These are phyloP conservation scores for Dryobates pubescens DNA, from an alignment of 2,797 vertebrate genomes.

Conservation along the genomic window DNA sequence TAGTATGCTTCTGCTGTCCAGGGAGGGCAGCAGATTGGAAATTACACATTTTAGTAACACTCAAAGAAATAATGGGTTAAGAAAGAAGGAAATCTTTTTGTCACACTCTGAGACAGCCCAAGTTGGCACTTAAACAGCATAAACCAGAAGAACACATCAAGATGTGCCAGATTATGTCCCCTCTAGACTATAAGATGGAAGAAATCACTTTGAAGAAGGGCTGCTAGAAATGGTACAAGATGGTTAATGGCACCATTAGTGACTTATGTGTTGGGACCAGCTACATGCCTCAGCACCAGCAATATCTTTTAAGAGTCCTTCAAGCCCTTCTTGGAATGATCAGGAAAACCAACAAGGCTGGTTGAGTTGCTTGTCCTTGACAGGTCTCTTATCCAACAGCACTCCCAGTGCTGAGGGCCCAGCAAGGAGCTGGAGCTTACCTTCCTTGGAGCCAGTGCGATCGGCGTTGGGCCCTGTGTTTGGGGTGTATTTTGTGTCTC, in stretches of 20 bases:
- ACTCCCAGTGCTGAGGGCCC: background rate
- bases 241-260: background rate
- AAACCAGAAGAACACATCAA: background rate
- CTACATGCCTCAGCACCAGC: accelerated
- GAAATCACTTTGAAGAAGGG: background rate
- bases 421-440: constrained; percentile 54
- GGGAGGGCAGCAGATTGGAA: background rate
- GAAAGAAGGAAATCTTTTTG: background rate
- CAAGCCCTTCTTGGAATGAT: background rate
- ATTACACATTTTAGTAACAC: background rate
- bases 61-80: background rate
- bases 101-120: background rate
- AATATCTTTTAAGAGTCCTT: background rate
- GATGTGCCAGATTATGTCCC: background rate
- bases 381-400: background rate
- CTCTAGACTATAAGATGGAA: background rate
- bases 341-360: accelerated
- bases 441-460: constrained; percentile 93
- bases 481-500: constrained; percentile 96
- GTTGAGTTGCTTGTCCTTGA: accelerated
- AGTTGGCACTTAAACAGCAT: background rate
- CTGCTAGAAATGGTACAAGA: background rate
- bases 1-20: accelerated
- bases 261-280: background rate
- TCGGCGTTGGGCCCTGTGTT: constrained; percentile 96